Evolutionary conservation across 1,140 invertebrate genomes (phyloP).

Genomic region (Ericerus pela): DNA sequence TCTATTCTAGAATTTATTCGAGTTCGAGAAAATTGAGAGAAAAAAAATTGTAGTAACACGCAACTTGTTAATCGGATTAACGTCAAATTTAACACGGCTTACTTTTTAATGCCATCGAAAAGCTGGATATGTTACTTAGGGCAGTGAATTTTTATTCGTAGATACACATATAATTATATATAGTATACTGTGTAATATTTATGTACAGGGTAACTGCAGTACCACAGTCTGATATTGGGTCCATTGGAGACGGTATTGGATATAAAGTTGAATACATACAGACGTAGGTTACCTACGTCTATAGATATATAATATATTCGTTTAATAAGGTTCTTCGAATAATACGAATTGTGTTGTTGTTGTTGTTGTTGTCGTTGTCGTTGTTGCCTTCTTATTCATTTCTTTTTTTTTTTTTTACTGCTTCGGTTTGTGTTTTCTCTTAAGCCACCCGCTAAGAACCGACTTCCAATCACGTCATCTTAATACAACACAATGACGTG

Average conservation of each 20-base stretch:
- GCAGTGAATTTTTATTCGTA: background rate
- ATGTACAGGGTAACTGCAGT: background rate
- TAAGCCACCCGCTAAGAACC: slow-evolving; percentile 5
- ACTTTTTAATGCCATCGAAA: background rate
- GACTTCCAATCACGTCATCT: slow-evolving; percentile 4
- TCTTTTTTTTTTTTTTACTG: background rate
- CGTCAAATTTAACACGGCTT: slow-evolving; percentile 5
- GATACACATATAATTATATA: background rate
- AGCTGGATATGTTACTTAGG: slow-evolving; percentile 8
- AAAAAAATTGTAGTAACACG: too few relatives aligned
- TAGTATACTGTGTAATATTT: background rate
- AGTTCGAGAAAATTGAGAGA: too few relatives aligned
- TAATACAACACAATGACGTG: slow-evolving; percentile 12
- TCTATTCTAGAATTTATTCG: too few relatives aligned
- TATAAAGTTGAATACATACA: background rate
- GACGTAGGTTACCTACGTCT: background rate
- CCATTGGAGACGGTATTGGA: background rate
- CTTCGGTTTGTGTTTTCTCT: background rate
- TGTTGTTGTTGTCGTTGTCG: too few relatives aligned
- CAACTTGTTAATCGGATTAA: slow-evolving; percentile 9
- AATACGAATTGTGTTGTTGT: too few relatives aligned
- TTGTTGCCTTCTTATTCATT: slow-evolving; percentile 1
- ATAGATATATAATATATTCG: too few relatives aligned
- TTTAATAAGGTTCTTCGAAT: too few relatives aligned
- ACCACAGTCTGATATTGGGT: background rate